Conservation (phyloP, 2,113 vertebrate genomes). For the Otocyon megalotis region DNA sequence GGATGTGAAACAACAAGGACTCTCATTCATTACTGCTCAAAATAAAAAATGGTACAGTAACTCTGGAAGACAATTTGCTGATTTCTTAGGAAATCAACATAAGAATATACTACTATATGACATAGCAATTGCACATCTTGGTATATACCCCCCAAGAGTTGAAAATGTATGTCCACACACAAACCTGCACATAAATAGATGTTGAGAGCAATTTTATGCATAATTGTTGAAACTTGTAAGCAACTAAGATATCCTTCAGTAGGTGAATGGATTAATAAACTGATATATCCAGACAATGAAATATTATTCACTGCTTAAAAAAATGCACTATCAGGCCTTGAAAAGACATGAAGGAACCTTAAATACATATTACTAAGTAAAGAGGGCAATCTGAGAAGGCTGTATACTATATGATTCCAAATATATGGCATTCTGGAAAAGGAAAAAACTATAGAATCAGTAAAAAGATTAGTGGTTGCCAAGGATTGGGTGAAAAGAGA, state of each 20-base stretch:
- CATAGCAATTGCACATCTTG: not conserved
- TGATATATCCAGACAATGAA: not conserved
- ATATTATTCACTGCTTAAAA: not conserved
- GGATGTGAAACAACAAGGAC: not conserved
- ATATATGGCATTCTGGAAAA: not conserved
- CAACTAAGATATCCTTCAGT: not conserved
- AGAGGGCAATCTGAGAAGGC: not conserved
- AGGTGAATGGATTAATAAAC: not conserved
- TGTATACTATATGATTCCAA: not conserved
- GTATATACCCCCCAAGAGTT: not conserved
- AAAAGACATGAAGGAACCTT: not conserved
- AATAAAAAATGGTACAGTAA: not conserved
- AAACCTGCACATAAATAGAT: not conserved
- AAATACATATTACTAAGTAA: not conserved
- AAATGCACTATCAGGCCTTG: not conserved
- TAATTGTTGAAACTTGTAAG: not conserved
- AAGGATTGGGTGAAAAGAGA: not conserved
- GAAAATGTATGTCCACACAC: not conserved
- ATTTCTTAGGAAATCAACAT: not conserved
- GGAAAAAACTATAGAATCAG: not conserved
- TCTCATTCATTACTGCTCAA: not conserved
- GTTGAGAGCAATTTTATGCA: not conserved
- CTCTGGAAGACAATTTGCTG: not conserved
- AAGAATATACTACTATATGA: not conserved
- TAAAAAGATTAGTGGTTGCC: not conserved